Conservation (phyloP, 2,888 invertebrate genomes). For the Acholoe squamosa region DNA sequence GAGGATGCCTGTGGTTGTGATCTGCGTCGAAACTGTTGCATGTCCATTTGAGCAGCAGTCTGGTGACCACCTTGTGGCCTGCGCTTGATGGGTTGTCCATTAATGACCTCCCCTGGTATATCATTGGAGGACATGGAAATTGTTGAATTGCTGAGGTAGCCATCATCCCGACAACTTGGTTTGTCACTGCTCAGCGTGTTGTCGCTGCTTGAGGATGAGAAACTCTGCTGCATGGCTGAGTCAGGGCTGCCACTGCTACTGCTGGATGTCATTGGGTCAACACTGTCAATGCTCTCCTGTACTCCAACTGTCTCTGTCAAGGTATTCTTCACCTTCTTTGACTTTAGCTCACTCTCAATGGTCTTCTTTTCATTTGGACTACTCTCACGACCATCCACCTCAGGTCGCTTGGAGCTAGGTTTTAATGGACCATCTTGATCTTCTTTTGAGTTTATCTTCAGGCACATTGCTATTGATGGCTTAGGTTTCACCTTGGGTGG, state of each 20-base stretch:
- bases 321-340: neutral
- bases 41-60: neutral
- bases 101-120: neutral
- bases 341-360: neutral
- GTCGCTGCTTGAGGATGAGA: conserved; percentile 52
- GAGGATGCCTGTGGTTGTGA: conserved; percentile 24
- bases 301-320: neutral
- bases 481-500: conserved; percentile 56
- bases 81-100: conserved; percentile 31
- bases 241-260: conserved; percentile 60
- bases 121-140: conserved; percentile 56
- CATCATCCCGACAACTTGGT: conserved; percentile 56
- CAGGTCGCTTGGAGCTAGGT: conserved; percentile 20
- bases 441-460: conserved; percentile 16
- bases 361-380: neutral
- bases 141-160: conserved; percentile 62
- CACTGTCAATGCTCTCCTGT: conserved; percentile 15
- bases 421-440: conserved; percentile 24
- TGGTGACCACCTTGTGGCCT: neutral
- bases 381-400: conserved; percentile 5
- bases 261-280: conserved; percentile 44
- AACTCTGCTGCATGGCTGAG: conserved; percentile 64
- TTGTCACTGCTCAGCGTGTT: conserved; percentile 21
- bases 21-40: neutral
- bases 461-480: conserved; percentile 42